Base-by-base conservation (phyloP, 2,888 invertebrate genomes). In the Plebejus argus region DNA sequence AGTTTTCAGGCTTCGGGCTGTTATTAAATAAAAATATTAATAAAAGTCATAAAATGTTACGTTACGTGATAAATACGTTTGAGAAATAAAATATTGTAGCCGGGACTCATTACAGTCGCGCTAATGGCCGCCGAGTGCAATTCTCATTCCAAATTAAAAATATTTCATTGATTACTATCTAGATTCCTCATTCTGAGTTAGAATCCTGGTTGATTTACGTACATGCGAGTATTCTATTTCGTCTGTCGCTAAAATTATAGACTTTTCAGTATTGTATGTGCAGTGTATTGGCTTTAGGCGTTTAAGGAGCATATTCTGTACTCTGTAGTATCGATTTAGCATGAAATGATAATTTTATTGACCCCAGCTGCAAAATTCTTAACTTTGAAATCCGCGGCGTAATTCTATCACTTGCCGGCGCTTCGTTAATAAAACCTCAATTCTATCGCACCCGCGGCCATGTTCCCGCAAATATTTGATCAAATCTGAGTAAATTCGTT, bases 101-200 rank as follows among this genome's bases (percentile, higher is more conserved):
- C 28, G 28, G 66, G 66, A 66, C 28, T 66, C 66, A 33, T 66
- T 66, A 66, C 18, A 66, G 66, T 28, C 66, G 66, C 72, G 39
- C 45, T 72, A 72, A 72, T 72, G 72, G 72, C 45, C 45, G 20
- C 20, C 71, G 72, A n/a, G 20, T 72, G 72, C 72, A 72, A 72
- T 72, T 72, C 72, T 72, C 72, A 45, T 72, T 39, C 20, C 39
- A 72, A 72, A 45, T 72, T 72, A 72, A 72, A 72, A 72, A 72
- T 71, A 71, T 39, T 72, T 72, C 45, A 72, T 15, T 39, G 20
- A 45, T 0, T 39, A 20, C 35, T 45, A 39, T 20, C 39, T 23
- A 72, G 20, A 12, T 23, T 53, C 53, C 53, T 53, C 18, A 53
- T 53, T 39, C 39, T 72, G 20, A n/a, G n/a, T n/a, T n/a, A n/a